A percentile compares a stretch with the other conserved stretches of the same genome.
Evolutionary conservation across 2,797 vertebrate species (phyloP).

Genomic region (Squalus acanthias): DNA sequence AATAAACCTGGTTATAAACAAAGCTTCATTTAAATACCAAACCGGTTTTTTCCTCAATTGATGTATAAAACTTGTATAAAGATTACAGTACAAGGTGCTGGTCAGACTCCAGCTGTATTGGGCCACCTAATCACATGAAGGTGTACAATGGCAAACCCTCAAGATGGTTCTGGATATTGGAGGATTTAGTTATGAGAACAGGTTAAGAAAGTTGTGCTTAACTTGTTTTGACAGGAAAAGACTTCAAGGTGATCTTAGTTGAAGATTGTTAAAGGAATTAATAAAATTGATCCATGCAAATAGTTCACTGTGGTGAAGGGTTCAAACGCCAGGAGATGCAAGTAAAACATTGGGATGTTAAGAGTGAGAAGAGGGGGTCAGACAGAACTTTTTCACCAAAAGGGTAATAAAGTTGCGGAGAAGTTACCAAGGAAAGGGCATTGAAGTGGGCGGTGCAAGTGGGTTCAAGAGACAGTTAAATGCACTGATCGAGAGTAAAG

Average conservation of each 20-base stretch:
- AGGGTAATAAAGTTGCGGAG: neutral
- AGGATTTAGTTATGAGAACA: neutral
- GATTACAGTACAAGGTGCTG: neutral
- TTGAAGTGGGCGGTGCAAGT: neutral
- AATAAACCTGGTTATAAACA: neutral
- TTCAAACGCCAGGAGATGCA: neutral
- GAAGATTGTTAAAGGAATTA: neutral
- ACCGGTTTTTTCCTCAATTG: neutral
- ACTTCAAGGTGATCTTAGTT: neutral
- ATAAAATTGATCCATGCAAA: neutral
- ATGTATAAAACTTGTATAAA: neutral
- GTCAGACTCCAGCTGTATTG: neutral
- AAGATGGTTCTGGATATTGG: neutral
- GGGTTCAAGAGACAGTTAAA: neutral
- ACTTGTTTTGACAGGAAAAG: neutral
- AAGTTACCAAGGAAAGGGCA: neutral
- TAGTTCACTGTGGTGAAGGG: neutral
- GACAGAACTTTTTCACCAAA: neutral
- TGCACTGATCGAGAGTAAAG: neutral
- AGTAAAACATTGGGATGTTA: neutral
- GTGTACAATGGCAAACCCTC: neutral
- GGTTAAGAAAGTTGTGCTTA: neutral
- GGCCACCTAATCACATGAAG: too few species aligned
- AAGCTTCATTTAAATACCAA: neutral
- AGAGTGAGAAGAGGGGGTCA: neutral